Evolutionary conservation across 2,888 invertebrate genomes (phyloP).

Genomic region (Octonoba sinensis): DNA sequence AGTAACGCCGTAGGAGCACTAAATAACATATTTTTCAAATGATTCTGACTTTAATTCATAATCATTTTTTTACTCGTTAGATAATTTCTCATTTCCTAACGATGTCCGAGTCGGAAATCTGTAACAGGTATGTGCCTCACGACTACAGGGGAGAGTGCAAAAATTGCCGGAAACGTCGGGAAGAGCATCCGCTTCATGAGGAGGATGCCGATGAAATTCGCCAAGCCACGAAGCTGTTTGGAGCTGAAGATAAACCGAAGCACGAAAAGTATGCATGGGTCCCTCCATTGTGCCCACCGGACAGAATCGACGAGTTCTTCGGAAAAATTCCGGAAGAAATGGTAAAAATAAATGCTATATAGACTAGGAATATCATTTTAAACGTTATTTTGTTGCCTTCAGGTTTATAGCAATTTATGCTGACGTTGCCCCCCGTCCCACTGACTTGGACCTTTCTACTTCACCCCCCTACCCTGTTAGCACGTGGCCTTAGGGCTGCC

Average conservation of each 20-base stretch:
- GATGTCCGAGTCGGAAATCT: not conserved
- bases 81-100: not conserved
- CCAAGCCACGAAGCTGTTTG: not conserved
- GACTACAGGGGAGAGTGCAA: conserved; percentile 14
- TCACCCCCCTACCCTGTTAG: too few relatives aligned
- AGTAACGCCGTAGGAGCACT: too few relatives aligned
- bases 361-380: too few relatives aligned
- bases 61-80: too few relatives aligned
- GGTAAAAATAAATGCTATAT: not conserved
- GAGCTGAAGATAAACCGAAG: not conserved
- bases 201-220: not conserved
- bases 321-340: conserved; percentile 10
- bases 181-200: conserved; percentile 9
- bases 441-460: too few relatives aligned
- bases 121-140: not conserved
- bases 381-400: too few relatives aligned
- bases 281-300: conserved; percentile 23
- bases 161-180: conserved; percentile 8
- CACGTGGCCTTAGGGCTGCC: too few relatives aligned
- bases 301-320: conserved; percentile 32
- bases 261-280: conserved; percentile 17
- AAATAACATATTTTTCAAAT: too few relatives aligned
- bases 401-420: too few relatives aligned
- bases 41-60: too few relatives aligned
- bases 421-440: too few relatives aligned